phyloP scores from a whole-genome alignment of 2,888 invertebrate genomes.

The Nymphalis c-album region DNA sequence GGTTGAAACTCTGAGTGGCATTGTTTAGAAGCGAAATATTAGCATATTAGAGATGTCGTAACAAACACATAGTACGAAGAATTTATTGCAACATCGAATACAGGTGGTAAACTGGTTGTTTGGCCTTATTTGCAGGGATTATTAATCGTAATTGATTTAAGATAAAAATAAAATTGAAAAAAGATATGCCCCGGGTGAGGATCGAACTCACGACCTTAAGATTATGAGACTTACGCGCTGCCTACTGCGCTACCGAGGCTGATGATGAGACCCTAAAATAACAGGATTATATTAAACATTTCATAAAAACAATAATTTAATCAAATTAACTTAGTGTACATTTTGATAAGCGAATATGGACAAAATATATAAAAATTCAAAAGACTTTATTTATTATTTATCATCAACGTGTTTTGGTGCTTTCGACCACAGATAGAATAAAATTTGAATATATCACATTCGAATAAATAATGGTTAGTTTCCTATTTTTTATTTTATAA shows the following conservation, averaged over 20 bases:
- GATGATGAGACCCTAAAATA: neutral
- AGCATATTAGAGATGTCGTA: conserved; percentile 31
- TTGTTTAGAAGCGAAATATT: conserved; percentile 36
- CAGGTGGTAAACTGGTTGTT: conserved; percentile 31
- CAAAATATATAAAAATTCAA: neutral
- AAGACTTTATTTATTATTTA: neutral
- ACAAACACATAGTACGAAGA: conserved; percentile 20
- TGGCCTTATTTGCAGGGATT: conserved; percentile 15
- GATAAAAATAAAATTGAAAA: conserved; percentile 29
- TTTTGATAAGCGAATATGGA: neutral
- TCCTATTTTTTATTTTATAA: neutral
- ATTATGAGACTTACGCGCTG: conserved; percentile 95
- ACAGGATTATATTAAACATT: conserved; percentile 10
- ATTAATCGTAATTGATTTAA: conserved; percentile 3
- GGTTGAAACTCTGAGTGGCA: conserved; percentile 44
- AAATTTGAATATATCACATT: neutral
- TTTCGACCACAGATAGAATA: neutral
- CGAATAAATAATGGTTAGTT: neutral
- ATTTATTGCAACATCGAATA: conserved; percentile 27
- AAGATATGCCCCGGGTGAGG: conserved; percentile 87
- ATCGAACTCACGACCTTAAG: conserved; percentile 98
- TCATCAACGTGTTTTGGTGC: neutral
- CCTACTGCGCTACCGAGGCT: conserved; percentile 93
- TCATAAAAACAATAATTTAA: neutral
- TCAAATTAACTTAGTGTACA: neutral